Conservation (phyloP, 2,888 invertebrate genomes). For the Scaptomyza cyrtandrae region DNA sequence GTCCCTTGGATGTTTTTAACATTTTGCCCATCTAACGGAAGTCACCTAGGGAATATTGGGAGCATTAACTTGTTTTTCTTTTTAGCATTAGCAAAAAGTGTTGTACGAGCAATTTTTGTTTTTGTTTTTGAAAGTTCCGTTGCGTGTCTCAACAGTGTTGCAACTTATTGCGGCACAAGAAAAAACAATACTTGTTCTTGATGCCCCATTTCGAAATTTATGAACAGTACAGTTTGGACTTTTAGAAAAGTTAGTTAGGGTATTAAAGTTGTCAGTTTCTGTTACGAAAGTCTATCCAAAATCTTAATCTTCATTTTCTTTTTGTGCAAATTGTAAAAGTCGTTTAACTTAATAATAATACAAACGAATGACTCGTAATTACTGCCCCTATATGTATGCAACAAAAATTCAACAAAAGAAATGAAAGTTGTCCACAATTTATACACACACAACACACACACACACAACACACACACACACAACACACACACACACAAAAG, state of each 20-base stretch:
- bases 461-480: too few relatives aligned
- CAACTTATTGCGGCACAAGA: slow-evolving; percentile 19
- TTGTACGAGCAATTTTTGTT: slow-evolving; percentile 5
- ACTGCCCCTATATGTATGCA: slow-evolving; percentile 34
- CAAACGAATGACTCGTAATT: slow-evolving; percentile 38
- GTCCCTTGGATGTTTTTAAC: slow-evolving; percentile 11
- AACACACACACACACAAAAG: slow-evolving; percentile 2
- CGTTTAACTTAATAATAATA: slow-evolving; percentile 27
- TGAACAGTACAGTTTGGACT: slow-evolving; percentile 22
- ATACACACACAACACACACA: too few relatives aligned
- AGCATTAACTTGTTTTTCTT: slow-evolving; percentile 28
- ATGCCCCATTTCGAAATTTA: slow-evolving; percentile 5
- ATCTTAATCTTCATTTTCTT: slow-evolving; percentile 8
- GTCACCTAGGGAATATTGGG: slow-evolving; percentile 44
- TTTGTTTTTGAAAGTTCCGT: slow-evolving; percentile 39
- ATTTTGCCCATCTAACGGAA: slow-evolving; percentile 1
- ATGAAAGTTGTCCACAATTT: slow-evolving; percentile 32
- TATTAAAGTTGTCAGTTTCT: neutral
- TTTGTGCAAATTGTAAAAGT: slow-evolving; percentile 17
- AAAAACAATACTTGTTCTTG: slow-evolving; percentile 22
- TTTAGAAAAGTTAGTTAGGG: neutral
- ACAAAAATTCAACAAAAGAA: slow-evolving; percentile 27
- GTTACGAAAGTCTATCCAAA: neutral
- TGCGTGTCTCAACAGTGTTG: slow-evolving; percentile 41
- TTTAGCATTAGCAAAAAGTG: slow-evolving; percentile 17